phyloP scores from a whole-genome alignment of 2,113 vertebrate species.

The Cynocephalus volans region DNA sequence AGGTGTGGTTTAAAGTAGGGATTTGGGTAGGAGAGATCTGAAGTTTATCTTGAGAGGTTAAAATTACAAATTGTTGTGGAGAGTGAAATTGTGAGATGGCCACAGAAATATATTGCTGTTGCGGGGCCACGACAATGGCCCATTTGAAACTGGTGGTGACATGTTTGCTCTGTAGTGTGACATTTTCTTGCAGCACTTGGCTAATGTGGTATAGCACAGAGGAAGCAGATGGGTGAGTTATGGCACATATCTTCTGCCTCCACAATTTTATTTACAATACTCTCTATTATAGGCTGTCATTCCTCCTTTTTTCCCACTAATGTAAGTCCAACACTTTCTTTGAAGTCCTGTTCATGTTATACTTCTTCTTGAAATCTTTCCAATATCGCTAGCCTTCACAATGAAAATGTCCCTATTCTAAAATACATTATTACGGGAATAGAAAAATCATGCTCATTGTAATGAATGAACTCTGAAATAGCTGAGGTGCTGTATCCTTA shows the following conservation, averaged over 20 bases:
- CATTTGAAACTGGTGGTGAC: not conserved
- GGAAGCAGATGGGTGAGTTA: not conserved
- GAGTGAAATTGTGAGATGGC: not conserved
- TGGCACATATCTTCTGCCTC: not conserved
- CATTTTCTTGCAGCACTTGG: not conserved
- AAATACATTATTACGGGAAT: constrained; percentile 6
- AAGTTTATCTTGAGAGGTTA: not conserved
- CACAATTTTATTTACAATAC: not conserved
- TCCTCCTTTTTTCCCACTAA: not conserved
- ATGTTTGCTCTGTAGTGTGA: not conserved
- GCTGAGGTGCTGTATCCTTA: not conserved
- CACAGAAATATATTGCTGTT: too few species aligned
- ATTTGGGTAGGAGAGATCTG: not conserved
- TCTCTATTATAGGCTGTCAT: not conserved
- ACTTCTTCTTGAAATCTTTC: not conserved
- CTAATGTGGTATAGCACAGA: not conserved
- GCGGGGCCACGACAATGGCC: not conserved
- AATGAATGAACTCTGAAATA: not conserved
- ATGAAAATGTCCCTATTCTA: not conserved
- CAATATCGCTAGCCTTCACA: not conserved
- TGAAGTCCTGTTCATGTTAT: not conserved
- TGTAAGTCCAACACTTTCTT: not conserved
- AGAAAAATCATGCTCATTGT: not conserved
- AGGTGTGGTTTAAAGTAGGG: not conserved
- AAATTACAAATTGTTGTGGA: not conserved